Evolutionary conservation across 1,140 invertebrate species (phyloP).

Genomic region (Palaemon carinicauda): DNA sequence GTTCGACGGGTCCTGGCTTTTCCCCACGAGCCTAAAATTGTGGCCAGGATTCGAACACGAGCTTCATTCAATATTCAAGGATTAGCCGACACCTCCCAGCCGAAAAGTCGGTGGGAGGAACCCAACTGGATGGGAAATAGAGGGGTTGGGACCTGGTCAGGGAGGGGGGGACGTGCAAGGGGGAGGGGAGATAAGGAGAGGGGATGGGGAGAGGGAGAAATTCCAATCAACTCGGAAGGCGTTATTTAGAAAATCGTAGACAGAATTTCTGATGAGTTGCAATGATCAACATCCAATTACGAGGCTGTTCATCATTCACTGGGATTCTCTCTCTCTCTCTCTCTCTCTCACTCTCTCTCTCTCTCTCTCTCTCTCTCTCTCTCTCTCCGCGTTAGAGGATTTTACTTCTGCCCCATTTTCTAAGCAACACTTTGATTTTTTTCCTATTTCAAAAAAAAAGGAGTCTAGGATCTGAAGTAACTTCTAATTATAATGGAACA

Average conservation of each 20-base stretch:
- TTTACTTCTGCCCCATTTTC: too few species aligned
- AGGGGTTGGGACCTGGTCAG: too few species aligned
- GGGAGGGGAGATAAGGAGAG: too few species aligned
- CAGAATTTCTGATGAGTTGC: conserved; percentile 55
- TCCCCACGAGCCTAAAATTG: neutral
- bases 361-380: neutral
- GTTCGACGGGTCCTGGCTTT: too few species aligned
- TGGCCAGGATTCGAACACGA: conserved; percentile 12
- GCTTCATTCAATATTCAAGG: conserved; percentile 54
- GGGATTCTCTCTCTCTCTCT: neutral
- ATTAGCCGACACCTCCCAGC: conserved; percentile 50
- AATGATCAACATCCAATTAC: conserved; percentile 54
- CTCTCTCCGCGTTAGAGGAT: neutral
- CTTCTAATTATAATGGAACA: too few species aligned
- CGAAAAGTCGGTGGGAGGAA: conserved; percentile 26
- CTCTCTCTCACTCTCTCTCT: conserved; percentile 13
- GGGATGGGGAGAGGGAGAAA: neutral
- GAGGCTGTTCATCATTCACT: conserved; percentile 36
- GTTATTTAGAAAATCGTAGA: conserved; percentile 56
- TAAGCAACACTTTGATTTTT: too few species aligned
- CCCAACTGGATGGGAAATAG: too few species aligned
- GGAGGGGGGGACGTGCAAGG: too few species aligned
- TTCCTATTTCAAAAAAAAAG: too few species aligned
- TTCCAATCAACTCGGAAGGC: conserved; percentile 54
- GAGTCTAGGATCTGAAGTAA: too few species aligned